Evolutionary conservation across 2,888 invertebrate species (phyloP).

Genomic region (Dicycla oo): DNA sequence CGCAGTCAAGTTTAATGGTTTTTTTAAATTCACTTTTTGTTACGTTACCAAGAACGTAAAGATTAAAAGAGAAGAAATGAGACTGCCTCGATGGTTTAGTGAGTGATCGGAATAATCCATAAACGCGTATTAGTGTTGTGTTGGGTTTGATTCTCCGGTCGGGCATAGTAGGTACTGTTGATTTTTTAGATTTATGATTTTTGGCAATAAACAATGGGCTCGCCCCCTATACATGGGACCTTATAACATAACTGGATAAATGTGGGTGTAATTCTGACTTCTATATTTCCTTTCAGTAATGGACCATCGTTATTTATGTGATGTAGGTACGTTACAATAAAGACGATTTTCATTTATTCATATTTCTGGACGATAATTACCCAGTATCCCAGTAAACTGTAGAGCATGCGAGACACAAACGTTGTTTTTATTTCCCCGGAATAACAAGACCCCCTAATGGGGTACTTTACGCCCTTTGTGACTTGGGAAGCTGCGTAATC

Average conservation of each 20-base stretch:
- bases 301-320: not conserved
- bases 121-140: too few species aligned
- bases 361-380: constrained; percentile 21
- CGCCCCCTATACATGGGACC: not conserved
- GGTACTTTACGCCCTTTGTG: constrained; percentile 69
- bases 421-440: constrained; percentile 64
- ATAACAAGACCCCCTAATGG: constrained; percentile 75
- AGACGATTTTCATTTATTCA: constrained; percentile 18
- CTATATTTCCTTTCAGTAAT: not conserved
- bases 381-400: constrained; percentile 1
- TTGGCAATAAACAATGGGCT: not conserved
- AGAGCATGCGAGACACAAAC: constrained; percentile 24
- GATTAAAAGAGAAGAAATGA: too few species aligned
- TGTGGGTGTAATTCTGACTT: not conserved
- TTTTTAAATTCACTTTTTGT: too few species aligned
- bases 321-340: not conserved
- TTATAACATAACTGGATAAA: not conserved
- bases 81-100: too few species aligned
- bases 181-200: too few species aligned
- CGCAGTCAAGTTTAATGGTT: too few species aligned
- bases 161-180: too few species aligned
- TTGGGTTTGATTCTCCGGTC: too few species aligned
- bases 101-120: too few species aligned
- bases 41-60: too few species aligned
- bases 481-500: constrained; percentile 65